Conservation (phyloP, 2,797 vertebrate genomes). For the Cichlasoma orientale region DNA sequence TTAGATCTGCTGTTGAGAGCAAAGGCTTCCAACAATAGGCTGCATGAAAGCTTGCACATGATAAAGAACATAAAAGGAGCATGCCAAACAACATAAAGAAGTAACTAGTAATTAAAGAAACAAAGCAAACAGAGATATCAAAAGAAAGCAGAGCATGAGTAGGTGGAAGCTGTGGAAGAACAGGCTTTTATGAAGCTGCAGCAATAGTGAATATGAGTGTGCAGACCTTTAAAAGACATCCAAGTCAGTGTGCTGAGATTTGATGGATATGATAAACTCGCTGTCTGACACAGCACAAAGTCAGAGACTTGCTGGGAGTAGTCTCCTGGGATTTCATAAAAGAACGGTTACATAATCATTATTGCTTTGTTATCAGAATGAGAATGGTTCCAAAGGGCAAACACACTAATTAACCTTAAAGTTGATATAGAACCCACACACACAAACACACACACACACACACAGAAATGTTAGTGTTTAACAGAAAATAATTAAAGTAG, state of each 20-base stretch:
- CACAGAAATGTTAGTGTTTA: background rate
- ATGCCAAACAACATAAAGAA: background rate
- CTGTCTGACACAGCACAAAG: conserved; percentile 21
- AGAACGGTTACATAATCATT: conserved; percentile 47
- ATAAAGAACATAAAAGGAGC: background rate
- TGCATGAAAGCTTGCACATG: background rate
- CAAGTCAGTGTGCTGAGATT: conserved; percentile 1
- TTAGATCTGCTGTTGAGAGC: background rate
- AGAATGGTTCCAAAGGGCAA: conserved; percentile 64
- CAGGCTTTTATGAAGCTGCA: background rate
- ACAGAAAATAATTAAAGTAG: background rate
- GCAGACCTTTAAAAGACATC: conserved; percentile 10
- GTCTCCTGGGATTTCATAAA: conserved; percentile 32
- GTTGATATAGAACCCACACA: conserved; percentile 2
- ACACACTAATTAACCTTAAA: conserved; percentile 16
- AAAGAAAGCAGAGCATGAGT: background rate
- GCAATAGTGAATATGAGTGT: background rate
- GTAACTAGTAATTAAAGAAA: background rate
- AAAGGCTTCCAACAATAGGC: background rate
- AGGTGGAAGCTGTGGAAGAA: background rate
- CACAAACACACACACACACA: background rate
- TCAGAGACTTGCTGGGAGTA: background rate
- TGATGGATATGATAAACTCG: conserved; percentile 17
- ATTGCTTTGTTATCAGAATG: conserved; percentile 59
- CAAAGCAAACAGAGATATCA: background rate